These are phyloP conservation scores for Campopleginae sp. DNA, from an alignment of 2,888 invertebrate genomes.

Conservation along the genomic window DNA sequence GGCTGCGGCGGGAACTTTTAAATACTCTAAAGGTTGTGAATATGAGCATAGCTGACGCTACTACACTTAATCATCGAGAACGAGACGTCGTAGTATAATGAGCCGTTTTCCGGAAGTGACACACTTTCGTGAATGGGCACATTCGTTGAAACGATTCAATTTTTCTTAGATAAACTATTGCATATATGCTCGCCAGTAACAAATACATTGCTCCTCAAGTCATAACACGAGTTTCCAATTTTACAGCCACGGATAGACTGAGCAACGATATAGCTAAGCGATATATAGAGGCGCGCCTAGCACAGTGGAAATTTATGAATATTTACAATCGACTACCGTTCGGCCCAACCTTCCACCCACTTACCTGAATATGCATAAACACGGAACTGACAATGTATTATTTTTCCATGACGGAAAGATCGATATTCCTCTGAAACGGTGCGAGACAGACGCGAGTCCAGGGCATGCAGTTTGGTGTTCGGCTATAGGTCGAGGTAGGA, in stretches of 20 bases:
- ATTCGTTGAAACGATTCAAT: not conserved
- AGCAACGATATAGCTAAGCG: not conserved
- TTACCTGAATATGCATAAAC: slow-evolving; percentile 80
- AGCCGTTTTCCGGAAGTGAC: not conserved
- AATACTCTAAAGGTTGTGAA: too few species aligned
- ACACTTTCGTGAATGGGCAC: not conserved
- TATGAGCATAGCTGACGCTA: too few species aligned
- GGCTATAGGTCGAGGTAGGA: slow-evolving; percentile 22
- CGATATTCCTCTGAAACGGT: slow-evolving; percentile 74
- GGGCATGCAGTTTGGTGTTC: slow-evolving; percentile 15
- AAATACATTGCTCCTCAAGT: slow-evolving; percentile 40
- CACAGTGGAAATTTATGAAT: slow-evolving; percentile 80
- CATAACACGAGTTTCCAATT: slow-evolving; percentile 46
- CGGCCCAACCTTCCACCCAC: slow-evolving; percentile 46
- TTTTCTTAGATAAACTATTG: slow-evolving; percentile 10
- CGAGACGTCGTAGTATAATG: too few species aligned
- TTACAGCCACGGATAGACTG: slow-evolving; percentile 7
- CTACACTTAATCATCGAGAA: too few species aligned
- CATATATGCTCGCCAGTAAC: slow-evolving; percentile 10
- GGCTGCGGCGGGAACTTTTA: too few species aligned
- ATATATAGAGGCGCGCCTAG: slow-evolving; percentile 70
- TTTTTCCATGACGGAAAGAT: slow-evolving; percentile 80
- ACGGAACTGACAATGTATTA: slow-evolving; percentile 81
- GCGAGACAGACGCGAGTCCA: not conserved
- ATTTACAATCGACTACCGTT: slow-evolving; percentile 76